phyloP scores from a whole-genome alignment of 2,113 vertebrate species.

The Ellobius talpinus region DNA sequence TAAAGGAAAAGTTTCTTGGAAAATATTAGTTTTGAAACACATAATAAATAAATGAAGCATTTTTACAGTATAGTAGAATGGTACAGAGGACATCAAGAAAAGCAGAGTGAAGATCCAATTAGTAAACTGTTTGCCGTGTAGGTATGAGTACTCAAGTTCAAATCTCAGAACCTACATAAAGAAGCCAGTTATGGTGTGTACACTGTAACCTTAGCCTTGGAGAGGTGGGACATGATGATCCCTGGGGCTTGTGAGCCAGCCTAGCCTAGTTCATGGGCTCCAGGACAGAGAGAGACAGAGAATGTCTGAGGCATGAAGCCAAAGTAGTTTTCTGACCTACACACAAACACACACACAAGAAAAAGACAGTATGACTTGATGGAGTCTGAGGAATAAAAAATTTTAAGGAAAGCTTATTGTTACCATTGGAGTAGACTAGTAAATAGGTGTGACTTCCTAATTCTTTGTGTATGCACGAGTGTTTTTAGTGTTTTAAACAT shows the following conservation, averaged over 20 bases:
- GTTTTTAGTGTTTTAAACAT: not conserved
- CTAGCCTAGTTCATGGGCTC: not conserved
- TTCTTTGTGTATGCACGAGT: not conserved
- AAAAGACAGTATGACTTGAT: not conserved
- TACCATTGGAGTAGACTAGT: not conserved
- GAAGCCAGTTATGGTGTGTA: not conserved
- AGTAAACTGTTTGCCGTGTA: not conserved
- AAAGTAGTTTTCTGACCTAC: not conserved
- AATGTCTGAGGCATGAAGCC: not conserved
- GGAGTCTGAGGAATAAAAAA: not conserved
- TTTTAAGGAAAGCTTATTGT: not conserved
- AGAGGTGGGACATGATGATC: not conserved
- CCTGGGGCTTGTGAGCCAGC: not conserved
- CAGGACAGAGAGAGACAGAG: not conserved
- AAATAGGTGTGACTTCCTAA: not conserved
- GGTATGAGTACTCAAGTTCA: not conserved
- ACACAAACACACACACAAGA: not conserved
- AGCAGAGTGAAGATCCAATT: not conserved
- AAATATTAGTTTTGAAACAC: constrained; percentile 24
- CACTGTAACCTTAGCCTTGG: not conserved
- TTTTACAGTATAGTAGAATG: not conserved
- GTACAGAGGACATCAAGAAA: not conserved
- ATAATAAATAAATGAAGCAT: not conserved
- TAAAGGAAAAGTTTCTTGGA: not conserved
- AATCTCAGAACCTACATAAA: not conserved